These are phyloP conservation scores for Sesia apiformis DNA, from an alignment of 2,888 invertebrate species.

Conservation along the genomic window DNA sequence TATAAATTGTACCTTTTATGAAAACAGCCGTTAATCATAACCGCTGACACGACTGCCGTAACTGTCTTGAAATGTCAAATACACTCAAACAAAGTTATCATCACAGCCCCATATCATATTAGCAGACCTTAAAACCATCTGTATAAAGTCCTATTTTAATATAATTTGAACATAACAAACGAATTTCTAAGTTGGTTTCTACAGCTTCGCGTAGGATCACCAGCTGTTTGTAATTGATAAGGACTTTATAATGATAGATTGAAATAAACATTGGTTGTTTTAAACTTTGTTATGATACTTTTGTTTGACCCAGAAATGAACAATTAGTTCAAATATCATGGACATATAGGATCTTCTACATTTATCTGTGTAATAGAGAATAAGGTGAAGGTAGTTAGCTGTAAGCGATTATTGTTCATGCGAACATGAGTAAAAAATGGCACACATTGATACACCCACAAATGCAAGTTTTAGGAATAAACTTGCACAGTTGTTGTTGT, in stretches of 20 bases:
- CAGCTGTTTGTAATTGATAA: neutral
- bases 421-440: too few species aligned
- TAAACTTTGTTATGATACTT: too few species aligned
- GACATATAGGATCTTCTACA: too few species aligned
- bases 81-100: neutral
- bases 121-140: neutral
- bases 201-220: neutral
- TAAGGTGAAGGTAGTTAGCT: too few species aligned
- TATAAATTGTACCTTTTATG: neutral
- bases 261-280: too few species aligned
- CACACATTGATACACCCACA: too few species aligned
- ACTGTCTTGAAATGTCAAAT: slow-evolving; percentile 26
- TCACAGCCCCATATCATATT: neutral
- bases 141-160: neutral
- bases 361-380: too few species aligned
- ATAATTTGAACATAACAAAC: neutral
- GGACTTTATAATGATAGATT: neutral
- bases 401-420: too few species aligned
- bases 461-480: too few species aligned
- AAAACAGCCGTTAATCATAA: neutral
- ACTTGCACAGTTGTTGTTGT: too few species aligned
- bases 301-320: too few species aligned
- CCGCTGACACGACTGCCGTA: slow-evolving; percentile 22
- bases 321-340: too few species aligned
- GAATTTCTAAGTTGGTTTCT: neutral